Base-by-base conservation (phyloP, 2,888 invertebrate species). In the Rhamnusium bicolor region DNA sequence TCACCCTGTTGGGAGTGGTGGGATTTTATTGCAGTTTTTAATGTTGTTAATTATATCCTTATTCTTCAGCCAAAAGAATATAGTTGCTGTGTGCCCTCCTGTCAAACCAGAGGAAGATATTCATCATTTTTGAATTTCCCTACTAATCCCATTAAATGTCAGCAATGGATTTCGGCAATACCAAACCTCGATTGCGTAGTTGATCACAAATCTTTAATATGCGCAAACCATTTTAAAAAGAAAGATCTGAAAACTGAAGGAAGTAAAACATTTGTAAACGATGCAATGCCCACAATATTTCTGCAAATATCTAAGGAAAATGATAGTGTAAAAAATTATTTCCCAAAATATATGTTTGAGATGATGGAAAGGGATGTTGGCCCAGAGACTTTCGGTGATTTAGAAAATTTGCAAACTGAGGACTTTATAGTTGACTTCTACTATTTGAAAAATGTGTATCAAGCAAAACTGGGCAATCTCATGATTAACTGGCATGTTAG, bases 341-440 rank as follows among this genome's bases (percentile, higher is more conserved):
- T 54, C 54, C 76, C 76, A 32, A 72, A 71, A 40, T 74, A 72
- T 29, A 77, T 77, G 76, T 77, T 77, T 40, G 54, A 72, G 19
- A 10, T 74, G 51, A 18, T 40, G 8, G 63, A 69, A 0, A 71
- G 77, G 32, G 74, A 75, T 32, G 61, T 72, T 16, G 71, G 54
- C 12, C 72, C 75, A 0, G 69, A 61, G 27, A 73, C 68, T 7
- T 62, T 71, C 47, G 73, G 65, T 7, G 72, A 72, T 56, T 60
- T 71, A 14, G 68, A 67, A 16, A 49, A 18, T 6, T n/a, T 56
- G 5, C 27, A 65, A 24, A 40, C 56, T 2, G 51, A 29, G 18
- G 74, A 72, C 19, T 74, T 69, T 46, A 74, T 74, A 14, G 29
- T 72, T 8, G 68, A 69, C 51, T 73, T 66, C 58, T 58, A 32